A percentile compares a stretch with the other conserved stretches of the same genome.
Conservation (phyloP, 2,113 vertebrate genomes). For the Chauna torquata region DNA sequence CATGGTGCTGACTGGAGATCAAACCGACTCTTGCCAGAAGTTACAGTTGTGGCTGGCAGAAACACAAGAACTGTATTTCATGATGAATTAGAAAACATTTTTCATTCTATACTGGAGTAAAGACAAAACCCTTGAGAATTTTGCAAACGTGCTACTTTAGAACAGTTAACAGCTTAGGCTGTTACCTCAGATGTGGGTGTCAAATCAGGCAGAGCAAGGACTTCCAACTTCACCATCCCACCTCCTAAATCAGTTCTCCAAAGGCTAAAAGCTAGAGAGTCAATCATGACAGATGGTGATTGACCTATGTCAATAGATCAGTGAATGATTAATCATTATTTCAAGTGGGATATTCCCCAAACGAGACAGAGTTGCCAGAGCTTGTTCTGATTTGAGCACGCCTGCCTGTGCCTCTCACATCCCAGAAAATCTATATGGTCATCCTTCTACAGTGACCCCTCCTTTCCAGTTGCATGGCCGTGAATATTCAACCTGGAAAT, state of each 20-base stretch:
- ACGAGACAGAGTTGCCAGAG: not conserved
- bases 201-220: not conserved
- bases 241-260: not conserved
- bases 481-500: not conserved
- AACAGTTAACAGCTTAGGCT: not conserved
- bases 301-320: too few relatives aligned
- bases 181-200: not conserved
- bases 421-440: not conserved
- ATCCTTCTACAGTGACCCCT: not conserved
- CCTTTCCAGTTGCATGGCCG: not conserved
- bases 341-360: not conserved
- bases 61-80: not conserved
- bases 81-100: not conserved
- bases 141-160: not conserved
- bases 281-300: fast-evolving
- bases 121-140: not conserved
- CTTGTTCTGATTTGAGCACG: not conserved
- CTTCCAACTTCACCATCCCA: not conserved
- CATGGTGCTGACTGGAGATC: not conserved
- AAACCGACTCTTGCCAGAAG: slow-evolving; percentile 17
- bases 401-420: fast-evolving
- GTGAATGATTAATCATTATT: not conserved
- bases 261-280: not conserved
- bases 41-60: slow-evolving; percentile 10
- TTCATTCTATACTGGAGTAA: not conserved